Evolutionary conservation across 1,140 invertebrate genomes (phyloP).

Genomic region (Dendrolimus punctatus): DNA sequence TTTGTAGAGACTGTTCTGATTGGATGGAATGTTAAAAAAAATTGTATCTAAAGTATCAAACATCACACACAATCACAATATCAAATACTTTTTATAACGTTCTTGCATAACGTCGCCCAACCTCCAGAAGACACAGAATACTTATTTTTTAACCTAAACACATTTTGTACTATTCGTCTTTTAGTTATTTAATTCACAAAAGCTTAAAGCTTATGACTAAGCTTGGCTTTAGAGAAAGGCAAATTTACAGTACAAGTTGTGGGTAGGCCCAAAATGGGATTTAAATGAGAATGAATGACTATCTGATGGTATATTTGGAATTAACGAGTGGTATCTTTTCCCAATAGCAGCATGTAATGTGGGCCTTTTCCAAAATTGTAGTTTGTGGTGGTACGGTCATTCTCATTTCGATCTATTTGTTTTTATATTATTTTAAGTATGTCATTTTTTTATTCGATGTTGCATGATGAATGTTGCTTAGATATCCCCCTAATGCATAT

Average conservation of each 20-base stretch:
- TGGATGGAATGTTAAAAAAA: too few relatives aligned
- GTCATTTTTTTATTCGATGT: constrained; percentile 43
- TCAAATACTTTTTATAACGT: too few relatives aligned
- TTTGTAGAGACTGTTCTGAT: too few relatives aligned
- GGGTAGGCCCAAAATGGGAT: constrained; percentile 44
- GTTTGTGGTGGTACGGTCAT: constrained; percentile 38
- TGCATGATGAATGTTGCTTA: constrained; percentile 66
- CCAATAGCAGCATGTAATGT: constrained; percentile 15
- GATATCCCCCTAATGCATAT: constrained; percentile 40
- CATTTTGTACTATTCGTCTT: background rate
- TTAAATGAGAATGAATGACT: constrained; percentile 62
- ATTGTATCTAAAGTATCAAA: too few relatives aligned
- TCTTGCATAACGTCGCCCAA: background rate
- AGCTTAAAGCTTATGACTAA: too few relatives aligned
- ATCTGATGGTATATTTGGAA: background rate
- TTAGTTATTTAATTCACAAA: background rate
- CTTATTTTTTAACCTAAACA: constrained; percentile 2
- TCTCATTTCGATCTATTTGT: constrained; percentile 61
- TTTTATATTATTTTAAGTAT: constrained; percentile 28
- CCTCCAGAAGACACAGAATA: background rate
- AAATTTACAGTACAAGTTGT: constrained; percentile 22
- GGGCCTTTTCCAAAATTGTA: constrained; percentile 10
- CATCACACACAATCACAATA: too few relatives aligned
- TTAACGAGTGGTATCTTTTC: constrained; percentile 5
- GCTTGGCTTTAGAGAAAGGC: background rate